Evolutionary conservation across 2,888 invertebrate species (phyloP).

Genomic region (Polydrusus cervinus): DNA sequence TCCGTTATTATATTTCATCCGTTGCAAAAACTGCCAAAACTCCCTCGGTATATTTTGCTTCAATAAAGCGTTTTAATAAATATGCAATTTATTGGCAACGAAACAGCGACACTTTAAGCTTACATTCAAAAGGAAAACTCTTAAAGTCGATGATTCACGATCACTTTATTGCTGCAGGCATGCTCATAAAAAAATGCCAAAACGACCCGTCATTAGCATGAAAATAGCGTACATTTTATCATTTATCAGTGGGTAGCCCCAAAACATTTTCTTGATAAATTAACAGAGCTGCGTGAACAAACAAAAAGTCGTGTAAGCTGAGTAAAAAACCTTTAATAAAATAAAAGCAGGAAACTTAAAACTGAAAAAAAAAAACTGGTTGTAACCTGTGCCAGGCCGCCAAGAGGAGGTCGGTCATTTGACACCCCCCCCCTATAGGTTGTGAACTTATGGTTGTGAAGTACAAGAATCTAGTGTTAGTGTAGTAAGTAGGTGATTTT

Average conservation of each 20-base stretch:
- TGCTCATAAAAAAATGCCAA: conserved; percentile 5
- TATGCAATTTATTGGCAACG: conserved; percentile 27
- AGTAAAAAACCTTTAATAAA: too few species aligned
- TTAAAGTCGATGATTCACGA: conserved; percentile 28
- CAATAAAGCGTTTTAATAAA: conserved; percentile 26
- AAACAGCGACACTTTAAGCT: conserved; percentile 26
- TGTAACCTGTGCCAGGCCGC: too few species aligned
- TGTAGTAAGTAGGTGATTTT: too few species aligned
- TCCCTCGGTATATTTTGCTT: conserved; percentile 14
- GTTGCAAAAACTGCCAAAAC: background rate
- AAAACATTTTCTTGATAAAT: background rate
- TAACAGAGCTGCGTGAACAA: background rate
- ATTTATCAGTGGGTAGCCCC: background rate
- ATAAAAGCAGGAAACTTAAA: too few species aligned
- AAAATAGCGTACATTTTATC: conserved; percentile 12
- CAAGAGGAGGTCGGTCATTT: too few species aligned
- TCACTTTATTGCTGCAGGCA: conserved; percentile 14
- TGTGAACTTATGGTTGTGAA: too few species aligned
- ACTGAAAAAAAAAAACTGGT: too few species aligned
- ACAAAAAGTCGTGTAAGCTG: too few species aligned
- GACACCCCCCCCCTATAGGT: too few species aligned
- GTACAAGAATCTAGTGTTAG: too few species aligned
- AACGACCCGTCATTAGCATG: conserved; percentile 20
- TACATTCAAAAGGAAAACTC: conserved; percentile 20
- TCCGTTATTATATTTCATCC: too few species aligned